Percentiles rank a stretch among this genome's conserved stretches.
phyloP scores from a whole-genome alignment of 2,113 vertebrate genomes.

The Periophthalmodon schlosseri region DNA sequence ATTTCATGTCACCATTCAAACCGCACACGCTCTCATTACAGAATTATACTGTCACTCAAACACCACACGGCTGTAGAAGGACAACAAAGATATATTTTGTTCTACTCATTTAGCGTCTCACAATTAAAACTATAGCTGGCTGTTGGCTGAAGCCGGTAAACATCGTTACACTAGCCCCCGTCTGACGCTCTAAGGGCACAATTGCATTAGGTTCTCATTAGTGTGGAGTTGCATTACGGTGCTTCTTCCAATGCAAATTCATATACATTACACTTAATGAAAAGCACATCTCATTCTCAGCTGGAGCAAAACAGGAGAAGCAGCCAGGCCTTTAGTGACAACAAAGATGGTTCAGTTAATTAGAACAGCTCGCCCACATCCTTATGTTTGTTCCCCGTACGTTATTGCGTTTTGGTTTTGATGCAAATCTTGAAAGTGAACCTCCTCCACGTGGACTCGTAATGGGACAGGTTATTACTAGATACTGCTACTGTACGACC shows the following conservation, averaged over 20 bases:
- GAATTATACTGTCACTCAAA: background rate
- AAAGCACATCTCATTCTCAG: background rate
- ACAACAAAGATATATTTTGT: background rate
- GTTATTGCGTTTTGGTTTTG: background rate
- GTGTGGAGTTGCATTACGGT: background rate
- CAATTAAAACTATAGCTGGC: background rate
- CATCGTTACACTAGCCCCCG: background rate
- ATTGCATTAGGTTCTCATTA: conserved; percentile 8
- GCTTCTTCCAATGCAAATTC: background rate
- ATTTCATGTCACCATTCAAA: background rate
- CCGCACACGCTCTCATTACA: background rate
- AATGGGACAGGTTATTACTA: background rate
- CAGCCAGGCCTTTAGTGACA: background rate
- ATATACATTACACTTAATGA: background rate
- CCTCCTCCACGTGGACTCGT: background rate
- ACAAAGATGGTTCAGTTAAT: background rate
- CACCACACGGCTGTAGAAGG: background rate
- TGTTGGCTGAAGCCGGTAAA: background rate
- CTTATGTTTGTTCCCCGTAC: background rate
- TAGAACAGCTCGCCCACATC: background rate
- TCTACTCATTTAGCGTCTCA: background rate
- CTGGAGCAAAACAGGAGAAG: background rate
- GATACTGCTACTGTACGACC: too few relatives aligned
- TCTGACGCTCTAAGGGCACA: background rate
- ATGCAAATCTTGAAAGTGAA: background rate